phyloP scores from a whole-genome alignment of 2,888 invertebrate genomes.

The Lymantria dispar region DNA sequence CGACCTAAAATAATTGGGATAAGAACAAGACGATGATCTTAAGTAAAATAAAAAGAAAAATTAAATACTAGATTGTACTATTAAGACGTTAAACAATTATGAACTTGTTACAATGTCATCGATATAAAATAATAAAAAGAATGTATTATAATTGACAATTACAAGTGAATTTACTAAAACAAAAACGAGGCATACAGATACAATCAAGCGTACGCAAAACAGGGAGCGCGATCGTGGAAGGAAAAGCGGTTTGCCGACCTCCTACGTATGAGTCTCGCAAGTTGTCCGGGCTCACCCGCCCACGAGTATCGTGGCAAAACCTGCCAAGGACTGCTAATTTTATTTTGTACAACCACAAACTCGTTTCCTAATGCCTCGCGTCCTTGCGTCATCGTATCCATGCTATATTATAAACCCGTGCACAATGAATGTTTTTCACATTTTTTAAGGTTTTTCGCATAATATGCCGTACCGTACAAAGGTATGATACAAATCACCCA shows the following conservation, averaged over 20 bases:
- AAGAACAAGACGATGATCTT: too few species aligned
- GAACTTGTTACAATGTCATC: too few species aligned
- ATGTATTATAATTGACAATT: neutral
- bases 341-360: conserved; percentile 66
- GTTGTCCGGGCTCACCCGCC: conserved; percentile 46
- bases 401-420: too few species aligned
- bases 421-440: too few species aligned
- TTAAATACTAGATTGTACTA: too few species aligned
- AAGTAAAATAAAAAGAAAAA: too few species aligned
- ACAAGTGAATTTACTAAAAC: neutral
- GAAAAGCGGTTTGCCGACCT: conserved; percentile 48
- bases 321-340: conserved; percentile 65
- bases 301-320: conserved; percentile 63
- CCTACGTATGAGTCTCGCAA: conserved; percentile 36
- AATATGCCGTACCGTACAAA: too few species aligned
- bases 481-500: too few species aligned
- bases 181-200: neutral
- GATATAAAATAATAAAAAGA: too few species aligned
- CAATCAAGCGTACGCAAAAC: neutral
- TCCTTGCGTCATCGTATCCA: conserved; percentile 34
- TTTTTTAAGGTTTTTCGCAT: too few species aligned
- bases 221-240: conserved; percentile 26
- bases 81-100: too few species aligned
- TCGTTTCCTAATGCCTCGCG: conserved; percentile 56
- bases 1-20: too few species aligned